A percentile compares a stretch with the other conserved stretches of the same genome.
Conservation (phyloP, 2,113 vertebrate genomes). For the Podarcis cretensis region DNA sequence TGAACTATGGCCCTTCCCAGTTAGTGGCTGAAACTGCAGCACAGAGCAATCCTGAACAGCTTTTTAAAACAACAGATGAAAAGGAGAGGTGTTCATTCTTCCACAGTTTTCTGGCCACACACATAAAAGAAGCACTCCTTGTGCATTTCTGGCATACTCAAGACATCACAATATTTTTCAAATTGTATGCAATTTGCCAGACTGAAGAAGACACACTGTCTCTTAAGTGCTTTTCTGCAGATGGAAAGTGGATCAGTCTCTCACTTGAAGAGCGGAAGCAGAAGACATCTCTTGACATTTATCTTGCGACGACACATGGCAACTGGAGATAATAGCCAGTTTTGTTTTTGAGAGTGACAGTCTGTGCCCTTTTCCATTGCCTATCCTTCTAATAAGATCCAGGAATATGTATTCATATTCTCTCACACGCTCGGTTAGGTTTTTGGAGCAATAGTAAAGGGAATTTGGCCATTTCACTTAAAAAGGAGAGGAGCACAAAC, state of each 20-base stretch:
- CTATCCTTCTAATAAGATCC: background rate
- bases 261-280: background rate
- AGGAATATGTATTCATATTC: background rate
- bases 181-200: background rate
- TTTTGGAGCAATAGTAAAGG: background rate
- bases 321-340: background rate
- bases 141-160: background rate
- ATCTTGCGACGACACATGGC: background rate
- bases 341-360: background rate
- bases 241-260: background rate
- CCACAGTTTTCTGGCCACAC: background rate
- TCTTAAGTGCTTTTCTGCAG: too few relatives aligned
- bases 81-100: background rate
- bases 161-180: background rate
- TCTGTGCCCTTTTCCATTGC: background rate
- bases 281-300: background rate
- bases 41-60: background rate
- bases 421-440: background rate
- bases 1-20: background rate
- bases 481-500: background rate
- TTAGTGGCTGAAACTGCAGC: background rate
- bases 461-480: background rate
- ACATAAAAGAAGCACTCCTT: background rate
- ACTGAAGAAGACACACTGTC: background rate
- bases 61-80: background rate